Evolutionary conservation across 2,797 vertebrate genomes (phyloP), one percentile per base, ranked within the genome.

Genomic region (Chanos chanos): DNA sequence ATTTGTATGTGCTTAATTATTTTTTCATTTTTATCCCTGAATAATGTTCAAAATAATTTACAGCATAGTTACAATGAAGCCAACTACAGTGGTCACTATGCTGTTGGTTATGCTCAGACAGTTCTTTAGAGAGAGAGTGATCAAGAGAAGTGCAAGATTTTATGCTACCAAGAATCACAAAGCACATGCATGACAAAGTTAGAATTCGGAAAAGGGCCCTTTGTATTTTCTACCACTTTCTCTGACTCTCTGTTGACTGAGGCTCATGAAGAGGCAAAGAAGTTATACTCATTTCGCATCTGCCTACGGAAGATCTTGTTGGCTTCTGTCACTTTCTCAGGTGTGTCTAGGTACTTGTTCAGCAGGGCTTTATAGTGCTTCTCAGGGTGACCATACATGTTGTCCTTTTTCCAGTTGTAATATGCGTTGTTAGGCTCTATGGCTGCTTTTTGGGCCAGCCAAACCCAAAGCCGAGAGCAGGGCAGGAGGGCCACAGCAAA

Each of bases 401-500:
- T 72, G 1, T 27, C 39, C 9, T 0, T 16, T 54, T 62, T 72
- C 66, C 70, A 77, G 2, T 18, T 45, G 47, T 60, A 66, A 49
- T 70, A 77, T 21, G 61, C 59, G 16, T 52, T 74, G 37, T 22
- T 44, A 9, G 30, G 1, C 2, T 47, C 28, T 1, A 53, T 63
- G 5, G 41, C 13, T 19, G 72, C 24, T 7, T 63, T 55, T 18
- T 70, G 34, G 5, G 44, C 40, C 49, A 74, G 33, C 70, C 64
- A 74, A 12, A 33, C 1, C 72, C 75, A 77, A 45, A 74, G 70
- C 60, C 66, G 67, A 18, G 66, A 0, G 37, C 75, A 77, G 28
- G 69, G 72, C 39, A 74, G 45, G 15, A 77, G 69, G 48, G 66
- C 64, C 2, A 74, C 66, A 5, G 34, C 61, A 24, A 77, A 74